Base-by-base conservation (phyloP, 92 coral and sea anemone species). In the Paramuricea clavata region DNA sequence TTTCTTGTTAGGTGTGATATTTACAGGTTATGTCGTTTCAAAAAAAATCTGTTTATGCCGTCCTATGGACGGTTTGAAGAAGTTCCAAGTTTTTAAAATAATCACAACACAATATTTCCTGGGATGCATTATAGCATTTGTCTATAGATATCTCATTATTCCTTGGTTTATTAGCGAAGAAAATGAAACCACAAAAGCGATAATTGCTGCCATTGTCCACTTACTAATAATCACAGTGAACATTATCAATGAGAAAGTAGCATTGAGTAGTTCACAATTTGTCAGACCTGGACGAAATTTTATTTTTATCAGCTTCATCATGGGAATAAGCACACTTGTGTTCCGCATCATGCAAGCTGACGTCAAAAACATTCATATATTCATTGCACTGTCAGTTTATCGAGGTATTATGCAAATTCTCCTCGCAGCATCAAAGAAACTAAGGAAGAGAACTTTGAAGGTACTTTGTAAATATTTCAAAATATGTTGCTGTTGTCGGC, bases 301-400 rank as follows among this genome's bases (percentile, higher is more conserved):
- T 25, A 28, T 78, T 42, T 34, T 78, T n/a, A 61, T 78, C 17
- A 47, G 33, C 42, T 50, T 77, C 28, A 15, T 30, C 6, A 78
- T n/a, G 1, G 83, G 83, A 16, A 70, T 57, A 28, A 28, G 64
- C 64, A 56, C 31, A 25, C 5, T 78, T 5, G 33, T 78, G 69
- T 78, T 49, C 19, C 22, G 69, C 22, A 57, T 78, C 47, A 78
- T 78, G 83, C 83, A 78, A 42, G 83, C 83, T 17, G 83, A 57
- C 6, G 49, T 78, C 1, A 54, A 50, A 4, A 34, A 28, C 12
- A 52, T 78, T 6, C 19, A 42, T 60, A 28, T 78, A 54, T 78
- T 78, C 61, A 56, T 35, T 19, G 83, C 69, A 32, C 28, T 78
- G 19, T 78, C 69, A 22, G 30, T 57, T 12, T 78, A 49, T 19